These are phyloP conservation scores for Procambarus clarkii DNA, from an alignment of 1,140 invertebrate species.

Conservation along the genomic window DNA sequence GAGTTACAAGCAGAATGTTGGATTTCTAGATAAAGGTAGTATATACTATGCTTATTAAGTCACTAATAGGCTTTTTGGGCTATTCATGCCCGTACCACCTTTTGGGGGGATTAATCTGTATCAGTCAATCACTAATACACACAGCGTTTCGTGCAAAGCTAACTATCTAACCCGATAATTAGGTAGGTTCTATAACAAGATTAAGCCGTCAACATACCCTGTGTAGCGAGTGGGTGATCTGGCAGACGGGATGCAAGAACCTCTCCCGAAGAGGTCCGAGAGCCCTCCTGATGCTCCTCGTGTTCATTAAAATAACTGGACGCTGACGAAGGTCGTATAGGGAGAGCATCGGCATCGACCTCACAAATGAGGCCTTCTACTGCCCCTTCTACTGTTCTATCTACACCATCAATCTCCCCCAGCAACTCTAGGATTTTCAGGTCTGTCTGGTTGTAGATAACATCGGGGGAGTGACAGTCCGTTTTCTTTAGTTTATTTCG, in stretches of 20 bases:
- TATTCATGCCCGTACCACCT: too few relatives aligned
- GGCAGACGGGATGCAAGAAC: not conserved
- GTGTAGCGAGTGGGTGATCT: not conserved
- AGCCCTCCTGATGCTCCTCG: not conserved
- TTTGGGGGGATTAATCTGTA: too few relatives aligned
- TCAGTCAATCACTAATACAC: too few relatives aligned
- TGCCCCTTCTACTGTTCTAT: not conserved
- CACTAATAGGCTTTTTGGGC: too few relatives aligned
- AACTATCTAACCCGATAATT: too few relatives aligned
- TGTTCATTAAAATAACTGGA: not conserved
- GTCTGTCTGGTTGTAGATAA: not conserved
- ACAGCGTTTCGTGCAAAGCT: too few relatives aligned
- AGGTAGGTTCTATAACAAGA: too few relatives aligned
- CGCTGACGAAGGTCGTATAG: conserved; percentile 4
- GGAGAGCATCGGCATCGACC: conserved; percentile 18
- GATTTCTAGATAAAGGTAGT: too few relatives aligned
- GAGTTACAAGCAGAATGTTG: too few relatives aligned
- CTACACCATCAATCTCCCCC: not conserved
- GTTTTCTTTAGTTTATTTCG: conserved; percentile 25
- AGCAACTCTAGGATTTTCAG: conserved; percentile 3
- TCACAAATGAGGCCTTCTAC: conserved; percentile 26
- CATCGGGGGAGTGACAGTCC: not conserved
- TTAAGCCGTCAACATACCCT: not conserved
- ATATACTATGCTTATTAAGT: too few relatives aligned
- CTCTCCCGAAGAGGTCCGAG: not conserved